Percentiles rank a stretch among this genome's conserved stretches.
These are phyloP conservation scores for Antedon bifida DNA, from an alignment of 35 echinoderm and acorn worm species.

Conservation along the genomic window DNA sequence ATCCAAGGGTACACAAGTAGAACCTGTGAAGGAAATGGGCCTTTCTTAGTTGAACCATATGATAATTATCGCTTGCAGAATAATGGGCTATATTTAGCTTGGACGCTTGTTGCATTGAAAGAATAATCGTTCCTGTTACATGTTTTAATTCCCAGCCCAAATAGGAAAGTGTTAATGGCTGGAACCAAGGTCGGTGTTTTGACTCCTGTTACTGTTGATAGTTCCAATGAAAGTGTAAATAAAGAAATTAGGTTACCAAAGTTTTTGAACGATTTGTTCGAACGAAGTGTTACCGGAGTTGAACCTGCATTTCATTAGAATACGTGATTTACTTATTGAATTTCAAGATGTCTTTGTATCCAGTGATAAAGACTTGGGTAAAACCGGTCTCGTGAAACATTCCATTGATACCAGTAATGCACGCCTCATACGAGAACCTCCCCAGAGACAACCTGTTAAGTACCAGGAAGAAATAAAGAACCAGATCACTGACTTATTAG, in stretches of 20 bases:
- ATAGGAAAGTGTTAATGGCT: neutral
- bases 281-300: neutral
- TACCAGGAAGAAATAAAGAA: conserved; percentile 21
- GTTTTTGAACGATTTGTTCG: neutral
- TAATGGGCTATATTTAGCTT: neutral
- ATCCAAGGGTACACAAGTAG: neutral
- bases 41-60: neutral
- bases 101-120: no score
- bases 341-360: conserved; percentile 34
- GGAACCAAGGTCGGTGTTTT: neutral
- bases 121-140: no score
- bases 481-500: conserved; percentile 10
- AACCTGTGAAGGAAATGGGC: neutral
- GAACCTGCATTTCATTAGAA: neutral
- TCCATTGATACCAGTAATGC: conserved; percentile 15
- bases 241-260: neutral
- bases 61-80: neutral
- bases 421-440: conserved; percentile 14
- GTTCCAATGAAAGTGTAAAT: neutral
- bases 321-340: conserved; percentile 15
- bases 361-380: conserved; percentile 23
- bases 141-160: no score
- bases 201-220: neutral
- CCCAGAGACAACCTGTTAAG: conserved; percentile 4
- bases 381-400: conserved; percentile 36